Evolutionary conservation across 2,113 vertebrate genomes (phyloP).

Genomic region (Apaloderma vittatum): DNA sequence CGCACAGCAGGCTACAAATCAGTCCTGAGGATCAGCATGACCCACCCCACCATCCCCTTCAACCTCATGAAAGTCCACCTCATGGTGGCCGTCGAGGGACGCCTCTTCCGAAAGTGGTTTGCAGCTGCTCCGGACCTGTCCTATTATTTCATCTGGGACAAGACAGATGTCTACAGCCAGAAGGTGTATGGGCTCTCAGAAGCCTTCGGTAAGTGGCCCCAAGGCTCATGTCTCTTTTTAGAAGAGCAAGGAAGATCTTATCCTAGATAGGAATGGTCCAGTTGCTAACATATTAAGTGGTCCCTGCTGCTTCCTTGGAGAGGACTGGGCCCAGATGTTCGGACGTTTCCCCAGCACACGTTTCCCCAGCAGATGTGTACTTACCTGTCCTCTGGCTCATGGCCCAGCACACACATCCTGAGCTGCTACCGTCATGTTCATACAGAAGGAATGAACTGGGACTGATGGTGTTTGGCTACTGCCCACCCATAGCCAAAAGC

Average conservation of each 20-base stretch:
- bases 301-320: not conserved
- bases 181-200: constrained; percentile 96
- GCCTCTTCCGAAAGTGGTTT: constrained; percentile 97
- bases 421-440: not conserved
- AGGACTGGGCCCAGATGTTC: not conserved
- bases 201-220: constrained; percentile 89
- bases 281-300: not conserved
- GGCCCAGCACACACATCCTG: not conserved
- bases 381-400: not conserved
- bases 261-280: not conserved
- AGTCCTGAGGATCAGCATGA: constrained; percentile 91
- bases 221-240: not conserved
- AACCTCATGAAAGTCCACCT: constrained; percentile 99
- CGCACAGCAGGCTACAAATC: constrained; percentile 95
- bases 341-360: not conserved
- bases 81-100: constrained; percentile 95
- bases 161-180: constrained; percentile 97
- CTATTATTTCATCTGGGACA: constrained; percentile 98
- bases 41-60: constrained; percentile 92
- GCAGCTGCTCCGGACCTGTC: constrained; percentile 91
- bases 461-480: not conserved
- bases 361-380: not conserved
- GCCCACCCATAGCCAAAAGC: not conserved
- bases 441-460: not conserved
- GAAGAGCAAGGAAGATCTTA: not conserved